Evolutionary conservation across 1,140 invertebrate species (phyloP), one percentile per base, ranked within the genome.

Genomic region (Drosophila rhopaloa): DNA sequence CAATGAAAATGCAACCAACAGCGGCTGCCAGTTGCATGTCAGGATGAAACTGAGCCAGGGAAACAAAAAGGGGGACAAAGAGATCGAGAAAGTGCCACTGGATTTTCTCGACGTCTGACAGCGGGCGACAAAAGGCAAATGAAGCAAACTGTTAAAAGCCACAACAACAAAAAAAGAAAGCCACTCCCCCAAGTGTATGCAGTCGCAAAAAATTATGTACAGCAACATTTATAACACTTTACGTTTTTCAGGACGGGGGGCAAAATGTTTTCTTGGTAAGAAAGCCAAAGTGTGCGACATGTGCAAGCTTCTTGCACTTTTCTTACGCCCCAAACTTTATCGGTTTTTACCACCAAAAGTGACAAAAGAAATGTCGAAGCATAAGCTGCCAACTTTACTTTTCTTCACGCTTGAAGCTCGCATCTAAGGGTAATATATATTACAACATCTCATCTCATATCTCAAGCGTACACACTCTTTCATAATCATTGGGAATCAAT

Each of bases 21-120:
- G 56, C 61, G 79, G 37, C 79, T 88, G 83, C 86, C 82, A 82
- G 82, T 71, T 68, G 65, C 66, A 68, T 73, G 82, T 88, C 82
- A 72, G 62, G 61, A 51, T 57, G 27, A 32, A 57, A 56, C 63
- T 35, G 56, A 61, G 44, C 24, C 38, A 27, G 38, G 46, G 19
- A n/a, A 38, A 38, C n/a, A 66, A 53, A 43, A 13, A 27, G 50
- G 50, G 24, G 32, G n/a, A 60, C 51, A 58, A 62, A 43, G 53
- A 29, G 24, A 59, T 46, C 24, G 47, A 27, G 53, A 77, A 32
- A 63, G 59, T 47, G 62, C 60, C 35, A 84, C 67, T 81, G 79
- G 79, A 86, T 86, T 82, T 77, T 37, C 51, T 24, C 43, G 60
- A 73, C 53, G 38, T 47, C 61, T 56, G 75, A 72, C 80, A 46